Evolutionary conservation across 2,888 invertebrate species (phyloP).

Genomic region (Geophilus truncorum): DNA sequence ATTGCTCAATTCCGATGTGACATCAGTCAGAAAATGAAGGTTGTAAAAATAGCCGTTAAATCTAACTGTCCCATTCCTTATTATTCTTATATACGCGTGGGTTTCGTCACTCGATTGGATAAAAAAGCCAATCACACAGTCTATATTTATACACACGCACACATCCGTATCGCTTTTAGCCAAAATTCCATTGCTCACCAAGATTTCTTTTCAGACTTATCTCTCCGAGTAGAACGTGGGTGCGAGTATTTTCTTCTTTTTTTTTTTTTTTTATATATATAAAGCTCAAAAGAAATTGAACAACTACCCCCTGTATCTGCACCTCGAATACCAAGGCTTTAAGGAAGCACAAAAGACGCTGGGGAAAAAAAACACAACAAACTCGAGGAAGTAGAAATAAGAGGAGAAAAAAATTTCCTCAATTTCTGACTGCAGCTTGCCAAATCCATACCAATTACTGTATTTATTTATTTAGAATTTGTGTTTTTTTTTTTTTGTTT

Average conservation of each 20-base stretch:
- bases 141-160: slow-evolving; percentile 11
- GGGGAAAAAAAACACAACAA: slow-evolving; percentile 5
- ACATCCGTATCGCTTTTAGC: slow-evolving; percentile 1
- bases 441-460: background rate
- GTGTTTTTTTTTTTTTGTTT: background rate
- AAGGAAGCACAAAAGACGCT: background rate
- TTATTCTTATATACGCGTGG: background rate
- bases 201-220: background rate
- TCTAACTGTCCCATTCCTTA: background rate
- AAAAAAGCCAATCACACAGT: background rate
- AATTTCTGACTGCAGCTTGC: background rate
- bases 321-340: background rate
- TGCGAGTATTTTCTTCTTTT: slow-evolving; percentile 6
- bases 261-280: too few species aligned
- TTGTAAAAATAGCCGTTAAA: background rate
- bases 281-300: slow-evolving; percentile 22
- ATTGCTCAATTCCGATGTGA: background rate
- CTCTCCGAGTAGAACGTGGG: background rate
- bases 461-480: background rate
- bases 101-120: background rate
- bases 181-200: slow-evolving; percentile 14
- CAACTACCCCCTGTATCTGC: slow-evolving; percentile 12
- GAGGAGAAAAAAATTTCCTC: background rate
- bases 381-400: background rate
- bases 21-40: slow-evolving; percentile 1